Evolutionary conservation across 2,797 vertebrate species (phyloP).

Genomic region (Salmo trutta): DNA sequence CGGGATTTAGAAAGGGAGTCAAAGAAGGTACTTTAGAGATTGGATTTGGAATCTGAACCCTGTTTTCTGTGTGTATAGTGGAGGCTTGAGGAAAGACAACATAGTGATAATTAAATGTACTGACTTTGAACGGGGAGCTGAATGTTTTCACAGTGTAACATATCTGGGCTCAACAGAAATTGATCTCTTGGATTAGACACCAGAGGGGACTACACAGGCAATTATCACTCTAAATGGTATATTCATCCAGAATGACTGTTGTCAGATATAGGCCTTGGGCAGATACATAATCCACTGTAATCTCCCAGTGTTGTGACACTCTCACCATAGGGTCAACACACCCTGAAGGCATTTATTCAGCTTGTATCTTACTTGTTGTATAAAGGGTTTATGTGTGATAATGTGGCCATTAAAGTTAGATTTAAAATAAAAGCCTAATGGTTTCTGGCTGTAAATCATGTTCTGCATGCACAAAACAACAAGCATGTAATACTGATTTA

Average conservation of each 20-base stretch:
- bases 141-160: constrained; percentile 45
- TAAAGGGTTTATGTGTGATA: neutral
- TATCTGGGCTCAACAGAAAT: constrained; percentile 42
- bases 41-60: constrained; percentile 49
- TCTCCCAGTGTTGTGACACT: constrained; percentile 10
- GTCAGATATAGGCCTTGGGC: constrained; percentile 25
- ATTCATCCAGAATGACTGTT: constrained; percentile 41
- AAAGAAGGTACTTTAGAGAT: constrained; percentile 40
- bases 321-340: constrained; percentile 1
- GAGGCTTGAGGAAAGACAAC: constrained; percentile 36
- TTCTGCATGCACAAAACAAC: constrained; percentile 56
- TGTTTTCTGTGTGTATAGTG: constrained; percentile 33
- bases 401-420: constrained; percentile 1
- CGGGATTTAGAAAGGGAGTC: constrained; percentile 53
- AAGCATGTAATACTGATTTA: neutral
- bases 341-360: constrained; percentile 28
- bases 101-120: constrained; percentile 52
- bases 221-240: constrained; percentile 35
- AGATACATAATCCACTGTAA: constrained; percentile 40
- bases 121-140: constrained; percentile 39
- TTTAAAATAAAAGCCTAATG: constrained; percentile 36
- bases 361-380: constrained; percentile 12
- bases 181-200: constrained; percentile 49
- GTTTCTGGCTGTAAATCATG: constrained; percentile 39
- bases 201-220: constrained; percentile 25